Base-by-base conservation (phyloP, 2,113 vertebrate genomes). In the Microcebus lehilahytsara region DNA sequence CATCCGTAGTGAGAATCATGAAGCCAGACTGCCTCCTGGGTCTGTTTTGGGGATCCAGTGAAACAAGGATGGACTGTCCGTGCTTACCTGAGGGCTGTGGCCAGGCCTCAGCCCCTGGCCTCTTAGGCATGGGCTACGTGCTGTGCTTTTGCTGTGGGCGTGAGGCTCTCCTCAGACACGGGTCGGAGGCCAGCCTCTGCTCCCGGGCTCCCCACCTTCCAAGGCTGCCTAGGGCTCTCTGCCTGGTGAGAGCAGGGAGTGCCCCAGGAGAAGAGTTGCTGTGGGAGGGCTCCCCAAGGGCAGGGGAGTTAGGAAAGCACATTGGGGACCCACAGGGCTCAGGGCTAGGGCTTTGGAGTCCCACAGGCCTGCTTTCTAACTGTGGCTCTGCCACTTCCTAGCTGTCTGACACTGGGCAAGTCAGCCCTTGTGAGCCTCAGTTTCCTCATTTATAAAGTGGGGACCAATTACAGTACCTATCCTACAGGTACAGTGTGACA, bases 371-470 rank as follows among this genome's bases (percentile, higher is more conserved):
- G 34, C 46, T 74, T 71, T 72, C 37, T 75, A 34, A 62, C 19
- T 23, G n/a, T 62, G 85, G 19, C 34, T 79, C 75, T 60, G 37
- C 53, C 30, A 53, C 58, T 81, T 66, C 40, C 77, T 69, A 42
- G 51, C 81, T 11, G 4, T 64, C 60, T 84, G 60, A 66, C 84
- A 5, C 0, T n/a, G 53, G 46, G 34, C 66, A 62, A 89, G 60
- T 91, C 22, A 20, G 17, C 22, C 32, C 80, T 60, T 69, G 13
- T 40, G 16, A 95, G 51, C 13, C 72, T 93, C 58, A 1, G n/a
- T 88, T 93, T 87, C 79, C 67, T 88, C 60, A 4, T 49, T 85
- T 79, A 85, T 83, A 71, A 97, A 67, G 58, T 23, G 64, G 53
- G 51, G 49, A 40, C 16, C 17, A 11, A 64, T 89, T 53, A 74